Evolutionary conservation across 2,113 vertebrate species (phyloP).

Genomic region (Serilophus lunatus): DNA sequence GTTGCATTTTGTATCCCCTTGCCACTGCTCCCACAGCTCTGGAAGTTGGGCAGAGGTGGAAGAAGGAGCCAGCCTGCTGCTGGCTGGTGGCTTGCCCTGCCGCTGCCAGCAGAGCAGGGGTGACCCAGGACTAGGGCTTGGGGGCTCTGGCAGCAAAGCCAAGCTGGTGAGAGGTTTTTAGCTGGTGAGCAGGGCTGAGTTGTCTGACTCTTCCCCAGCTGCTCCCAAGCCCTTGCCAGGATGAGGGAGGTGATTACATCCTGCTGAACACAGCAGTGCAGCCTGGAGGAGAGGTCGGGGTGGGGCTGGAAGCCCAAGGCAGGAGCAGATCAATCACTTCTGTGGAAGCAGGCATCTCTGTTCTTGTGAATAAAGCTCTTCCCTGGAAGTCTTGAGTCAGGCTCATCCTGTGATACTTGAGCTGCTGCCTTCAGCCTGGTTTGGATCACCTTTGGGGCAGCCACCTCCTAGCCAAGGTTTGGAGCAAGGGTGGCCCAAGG

Average conservation of each 20-base stretch:
- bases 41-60: neutral
- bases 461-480: neutral
- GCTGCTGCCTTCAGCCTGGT: neutral
- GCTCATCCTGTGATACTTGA: fast-evolving
- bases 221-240: neutral
- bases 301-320: neutral
- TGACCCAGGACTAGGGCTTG: neutral
- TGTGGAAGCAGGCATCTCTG: fast-evolving
- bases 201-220: neutral
- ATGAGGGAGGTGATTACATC: neutral
- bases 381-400: neutral
- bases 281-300: neutral
- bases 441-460: neutral
- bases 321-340: neutral
- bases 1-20: fast-evolving
- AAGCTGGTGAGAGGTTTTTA: constrained; percentile 3
- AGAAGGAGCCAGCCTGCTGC: neutral
- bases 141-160: neutral
- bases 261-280: neutral
- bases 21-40: fast-evolving
- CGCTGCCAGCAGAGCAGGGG: neutral
- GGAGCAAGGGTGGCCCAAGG: too few species aligned
- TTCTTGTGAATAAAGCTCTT: neutral
- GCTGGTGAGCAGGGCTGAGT: neutral
- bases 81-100: neutral